Evolutionary conservation across 2,797 vertebrate genomes (phyloP), one percentile per base, ranked within the genome.

Genomic region (Babyrousa celebensis): DNA sequence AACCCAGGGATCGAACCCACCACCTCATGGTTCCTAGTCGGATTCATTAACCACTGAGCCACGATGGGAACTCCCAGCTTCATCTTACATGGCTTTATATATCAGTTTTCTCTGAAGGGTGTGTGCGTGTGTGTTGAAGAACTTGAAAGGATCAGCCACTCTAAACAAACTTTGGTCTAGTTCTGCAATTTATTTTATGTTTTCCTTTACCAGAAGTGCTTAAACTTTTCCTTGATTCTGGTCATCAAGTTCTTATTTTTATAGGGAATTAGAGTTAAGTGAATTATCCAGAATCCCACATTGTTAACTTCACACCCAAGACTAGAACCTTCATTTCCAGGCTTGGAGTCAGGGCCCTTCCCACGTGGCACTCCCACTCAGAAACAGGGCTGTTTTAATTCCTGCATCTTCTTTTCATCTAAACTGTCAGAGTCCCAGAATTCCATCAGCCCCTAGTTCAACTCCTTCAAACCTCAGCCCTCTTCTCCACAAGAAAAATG

Each of bases 171-270:
- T 84, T 85, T 62, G 6, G 3, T 75, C 14, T 63, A 32, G 15
- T 58, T 89, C 54, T 85, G 4, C 32, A 89, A 56, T 86, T 86
- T 94, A 79, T 80, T 78, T 72, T 75, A 12, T 95, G 52, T 1
- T 84, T 63, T 74, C 29, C 9, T 48, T 77, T 95, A 67, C n/a
- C n/a, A 67, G 87, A 95, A 87, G 52, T 75, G 27, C 12, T 94
- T 62, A 75, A 25, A 65, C 10, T 27, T 93, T 77, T 75, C n/a
- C 70, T 58, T 90, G 65, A 91, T 80, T 95, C 21, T 92, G 10
- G 12, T 87, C 16, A 80, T 32, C 54, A 91, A 48, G 18, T 80
- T 6, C 12, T 86, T 70, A 40, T 79, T 32, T 94, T 93, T 85
- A 75, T 54, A 56, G 63, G 70, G 4, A 86, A 60, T 90, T 88